Evolutionary conservation across 2,888 invertebrate genomes (phyloP).

Genomic region (Cephonodes hylas): DNA sequence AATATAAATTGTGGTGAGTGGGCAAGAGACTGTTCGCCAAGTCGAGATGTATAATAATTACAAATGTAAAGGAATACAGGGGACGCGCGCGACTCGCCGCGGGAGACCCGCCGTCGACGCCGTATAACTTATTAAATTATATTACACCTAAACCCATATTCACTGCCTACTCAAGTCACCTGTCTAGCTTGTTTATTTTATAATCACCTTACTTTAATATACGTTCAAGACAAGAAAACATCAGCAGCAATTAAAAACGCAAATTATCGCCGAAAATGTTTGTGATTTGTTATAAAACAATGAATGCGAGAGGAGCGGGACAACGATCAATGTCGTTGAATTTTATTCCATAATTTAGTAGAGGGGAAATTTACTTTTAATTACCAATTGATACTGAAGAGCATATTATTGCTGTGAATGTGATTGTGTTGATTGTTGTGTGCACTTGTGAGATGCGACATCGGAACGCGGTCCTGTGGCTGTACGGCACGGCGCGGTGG

Average conservation of each 20-base stretch:
- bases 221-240: slow-evolving; percentile 77
- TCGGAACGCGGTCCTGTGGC: slow-evolving; percentile 5
- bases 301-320: slow-evolving; percentile 30
- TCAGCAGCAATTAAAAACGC: slow-evolving; percentile 75
- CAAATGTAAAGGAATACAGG: slow-evolving; percentile 31
- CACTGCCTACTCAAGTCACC: slow-evolving; percentile 68
- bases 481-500: slow-evolving; percentile 14
- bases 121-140: slow-evolving; percentile 77
- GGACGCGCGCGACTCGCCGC: slow-evolving; percentile 45
- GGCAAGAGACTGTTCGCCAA: neutral
- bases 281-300: slow-evolving; percentile 67
- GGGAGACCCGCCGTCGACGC: slow-evolving; percentile 54
- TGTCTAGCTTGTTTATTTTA: slow-evolving; percentile 75
- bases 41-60: slow-evolving; percentile 31
- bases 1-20: slow-evolving; percentile 1
- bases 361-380: no score
- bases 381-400: slow-evolving; percentile 45
- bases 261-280: slow-evolving; percentile 61
- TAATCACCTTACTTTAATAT: slow-evolving; percentile 64
- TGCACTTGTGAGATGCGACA: slow-evolving; percentile 6
- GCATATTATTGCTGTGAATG: slow-evolving; percentile 41
- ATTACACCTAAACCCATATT: slow-evolving; percentile 68
- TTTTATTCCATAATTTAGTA: neutral
- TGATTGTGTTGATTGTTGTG: slow-evolving; percentile 27
- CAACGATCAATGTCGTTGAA: slow-evolving; percentile 33